Evolutionary conservation across 2,797 vertebrate genomes (phyloP).

Genomic region (Pelochelys cantorii): DNA sequence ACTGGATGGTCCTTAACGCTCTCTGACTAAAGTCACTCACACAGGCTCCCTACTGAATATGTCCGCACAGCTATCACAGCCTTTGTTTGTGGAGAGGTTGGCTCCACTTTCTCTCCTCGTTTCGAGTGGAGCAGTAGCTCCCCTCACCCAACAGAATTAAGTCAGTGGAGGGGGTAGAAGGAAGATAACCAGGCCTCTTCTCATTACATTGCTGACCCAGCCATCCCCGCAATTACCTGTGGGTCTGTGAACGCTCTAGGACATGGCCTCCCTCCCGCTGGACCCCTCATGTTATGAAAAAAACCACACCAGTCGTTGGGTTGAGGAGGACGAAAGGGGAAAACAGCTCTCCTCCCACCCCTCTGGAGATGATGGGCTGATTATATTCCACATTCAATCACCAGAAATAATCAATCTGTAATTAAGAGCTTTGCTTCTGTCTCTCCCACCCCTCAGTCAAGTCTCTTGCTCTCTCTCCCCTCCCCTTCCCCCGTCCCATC

Average conservation of each 20-base stretch:
- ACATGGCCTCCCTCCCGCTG: background rate
- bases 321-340: conserved; percentile 3
- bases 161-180: background rate
- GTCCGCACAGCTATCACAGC: background rate
- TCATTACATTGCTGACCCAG: background rate
- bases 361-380: conserved; percentile 61
- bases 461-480: conserved; percentile 59
- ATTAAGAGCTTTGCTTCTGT: conserved; percentile 72
- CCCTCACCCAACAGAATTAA: background rate
- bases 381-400: conserved; percentile 73
- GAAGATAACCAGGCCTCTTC: fast-evolving
- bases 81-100: background rate
- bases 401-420: conserved; percentile 78
- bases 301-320: background rate
- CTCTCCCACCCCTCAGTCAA: conserved; percentile 35
- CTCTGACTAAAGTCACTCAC: background rate
- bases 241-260: background rate
- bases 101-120: background rate
- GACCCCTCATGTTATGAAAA: background rate
- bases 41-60: background rate
- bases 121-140: background rate
- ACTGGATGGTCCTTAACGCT: background rate
- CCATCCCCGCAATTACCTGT: background rate
- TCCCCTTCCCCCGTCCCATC: conserved; percentile 47
- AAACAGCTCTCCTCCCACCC: conserved; percentile 28